Evolutionary conservation across 2,113 vertebrate genomes (phyloP).

Genomic region (Pterocles burchelli): DNA sequence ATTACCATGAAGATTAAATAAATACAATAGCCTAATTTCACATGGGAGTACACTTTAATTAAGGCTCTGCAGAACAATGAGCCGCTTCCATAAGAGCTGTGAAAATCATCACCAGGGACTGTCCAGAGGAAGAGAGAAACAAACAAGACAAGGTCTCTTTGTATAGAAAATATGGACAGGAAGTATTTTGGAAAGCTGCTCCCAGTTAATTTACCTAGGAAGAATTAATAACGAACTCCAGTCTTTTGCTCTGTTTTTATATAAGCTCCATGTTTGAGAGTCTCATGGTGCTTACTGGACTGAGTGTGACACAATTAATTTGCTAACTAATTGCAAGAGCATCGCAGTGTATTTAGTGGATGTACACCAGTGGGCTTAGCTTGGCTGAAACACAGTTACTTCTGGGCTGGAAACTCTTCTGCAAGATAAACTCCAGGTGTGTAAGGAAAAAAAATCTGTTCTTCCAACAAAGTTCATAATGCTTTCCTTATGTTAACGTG

Average conservation of each 20-base stretch:
- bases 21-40: conserved; percentile 48
- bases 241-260: not conserved
- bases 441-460: not conserved
- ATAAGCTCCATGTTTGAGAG: not conserved
- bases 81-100: conserved; percentile 42
- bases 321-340: not conserved
- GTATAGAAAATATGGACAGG: conserved; percentile 58
- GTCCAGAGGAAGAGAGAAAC: conserved; percentile 51
- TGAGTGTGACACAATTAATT: not conserved
- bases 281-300: not conserved
- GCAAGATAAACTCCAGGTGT: not conserved
- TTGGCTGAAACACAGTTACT: not conserved
- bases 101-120: conserved; percentile 46
- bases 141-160: conserved; percentile 57
- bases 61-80: conserved; percentile 53
- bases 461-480: not conserved
- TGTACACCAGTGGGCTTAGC: not conserved
- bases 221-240: conserved; percentile 20
- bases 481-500: not conserved
- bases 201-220: conserved; percentile 32
- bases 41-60: conserved; percentile 61
- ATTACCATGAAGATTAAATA: conserved; percentile 48
- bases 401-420: not conserved
- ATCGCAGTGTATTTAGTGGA: not conserved
- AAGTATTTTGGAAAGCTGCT: conserved; percentile 43